These are phyloP conservation scores for Misgurnus anguillicaudatus DNA, from an alignment of 2,113 vertebrate genomes.

Conservation along the genomic window DNA sequence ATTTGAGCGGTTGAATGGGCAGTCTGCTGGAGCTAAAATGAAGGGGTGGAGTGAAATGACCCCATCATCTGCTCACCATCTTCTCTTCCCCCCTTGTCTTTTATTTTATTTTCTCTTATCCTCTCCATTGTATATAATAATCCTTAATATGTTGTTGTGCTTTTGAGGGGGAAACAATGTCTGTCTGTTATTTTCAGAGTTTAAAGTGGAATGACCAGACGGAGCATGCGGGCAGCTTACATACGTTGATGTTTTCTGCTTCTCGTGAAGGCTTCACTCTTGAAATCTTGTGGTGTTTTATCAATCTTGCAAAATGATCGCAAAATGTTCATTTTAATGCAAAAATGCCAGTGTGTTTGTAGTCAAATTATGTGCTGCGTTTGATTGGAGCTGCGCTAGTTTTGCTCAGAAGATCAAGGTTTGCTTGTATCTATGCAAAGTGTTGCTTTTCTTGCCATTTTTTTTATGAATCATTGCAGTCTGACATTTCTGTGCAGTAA, in stretches of 20 bases:
- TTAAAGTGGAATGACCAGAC: background rate
- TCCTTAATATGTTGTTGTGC: slow-evolving; percentile 42
- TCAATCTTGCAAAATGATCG: background rate
- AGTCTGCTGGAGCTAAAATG: slow-evolving; percentile 9
- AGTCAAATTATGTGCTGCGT: background rate
- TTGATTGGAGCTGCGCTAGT: background rate
- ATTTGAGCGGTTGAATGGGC: slow-evolving; percentile 32
- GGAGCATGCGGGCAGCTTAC: background rate
- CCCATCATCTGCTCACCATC: slow-evolving; percentile 31
- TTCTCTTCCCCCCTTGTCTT: slow-evolving; percentile 12
- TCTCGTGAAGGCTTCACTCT: slow-evolving; percentile 8
- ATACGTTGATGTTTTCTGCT: slow-evolving; percentile 14
- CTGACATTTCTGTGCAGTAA: background rate
- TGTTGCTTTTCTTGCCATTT: background rate
- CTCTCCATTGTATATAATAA: slow-evolving; percentile 25
- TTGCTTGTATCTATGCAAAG: background rate
- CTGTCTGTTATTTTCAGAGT: slow-evolving; percentile 37
- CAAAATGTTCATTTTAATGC: background rate
- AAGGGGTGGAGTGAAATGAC: slow-evolving; percentile 39
- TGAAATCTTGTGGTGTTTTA: background rate
- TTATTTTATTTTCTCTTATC: background rate
- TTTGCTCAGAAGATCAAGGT: slow-evolving; percentile 17
- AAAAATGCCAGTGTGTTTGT: background rate
- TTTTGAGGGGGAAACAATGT: slow-evolving; percentile 30
- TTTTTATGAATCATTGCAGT: background rate